Evolutionary conservation across 2,888 invertebrate genomes (phyloP), one percentile per base, ranked within the genome.

Genomic region (Saturnia pavonia): DNA sequence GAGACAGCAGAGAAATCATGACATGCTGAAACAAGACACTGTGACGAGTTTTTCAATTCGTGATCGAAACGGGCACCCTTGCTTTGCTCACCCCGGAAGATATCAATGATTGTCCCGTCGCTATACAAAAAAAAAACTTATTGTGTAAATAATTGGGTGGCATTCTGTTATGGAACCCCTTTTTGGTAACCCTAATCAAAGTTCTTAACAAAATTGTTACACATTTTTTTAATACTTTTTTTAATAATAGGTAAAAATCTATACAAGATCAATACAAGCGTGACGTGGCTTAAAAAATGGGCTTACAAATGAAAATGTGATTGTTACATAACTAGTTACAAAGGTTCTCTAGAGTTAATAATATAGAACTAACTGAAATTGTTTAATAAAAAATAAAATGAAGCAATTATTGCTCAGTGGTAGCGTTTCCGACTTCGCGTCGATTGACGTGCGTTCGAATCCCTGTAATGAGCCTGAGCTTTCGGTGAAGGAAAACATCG

Each of bases 151-250:
- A 65, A 65, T 65, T 65, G 65, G 40, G 19, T 65, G 40, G 65
- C 43, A 54, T 70, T 48, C 51, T 66, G 51, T 69, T 63, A 43
- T 42, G 43, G 51, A 63, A 71, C 71, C 71, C 71, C 71, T 69
- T 71, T 22, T 12, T n/a, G 34, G 68, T 71, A 71, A 71, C 68
- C 65, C 68, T 69, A 71, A 68, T 70, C 68, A 22, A n/a, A 25
- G 43, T 40, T 65, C 40, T 11, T 11, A 54, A 34, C 8, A 4
- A n/a, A 65, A 67, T 65, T 48, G 65, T 51, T 69, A 66, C 54
- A 54, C 40, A 66, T 65, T 65, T 51, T 54, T 22, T 54, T 48
- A 34, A 40, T 51, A 25, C n/a, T 1, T 51, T 42, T 42, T 40
- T 54, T 66, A 67, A 70, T 43, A 67, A 54, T 67, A 25, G 12